Evolutionary conservation across 1,140 invertebrate species (phyloP).

Genomic region (Wasmannia auropunctata): DNA sequence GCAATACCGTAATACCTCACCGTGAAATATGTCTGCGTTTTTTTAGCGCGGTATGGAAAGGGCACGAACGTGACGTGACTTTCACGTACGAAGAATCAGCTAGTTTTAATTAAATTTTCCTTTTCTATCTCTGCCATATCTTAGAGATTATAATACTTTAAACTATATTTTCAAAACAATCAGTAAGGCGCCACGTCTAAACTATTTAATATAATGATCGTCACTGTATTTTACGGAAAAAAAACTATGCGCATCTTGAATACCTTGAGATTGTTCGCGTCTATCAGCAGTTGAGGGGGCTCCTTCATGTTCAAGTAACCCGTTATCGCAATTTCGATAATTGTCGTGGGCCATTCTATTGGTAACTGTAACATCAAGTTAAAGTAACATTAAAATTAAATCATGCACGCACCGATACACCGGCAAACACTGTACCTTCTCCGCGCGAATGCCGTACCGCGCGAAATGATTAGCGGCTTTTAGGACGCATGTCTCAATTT

Average conservation of each 20-base stretch:
- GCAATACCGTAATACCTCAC: background rate
- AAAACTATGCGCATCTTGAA: constrained; percentile 13
- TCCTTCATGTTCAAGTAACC: background rate
- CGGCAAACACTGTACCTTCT: constrained; percentile 74
- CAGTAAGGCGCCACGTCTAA: too few species aligned
- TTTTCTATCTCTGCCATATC: background rate
- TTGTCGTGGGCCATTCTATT: constrained; percentile 12
- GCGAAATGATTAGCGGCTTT: constrained; percentile 84
- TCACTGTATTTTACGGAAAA: background rate
- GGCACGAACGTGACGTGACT: constrained; percentile 8
- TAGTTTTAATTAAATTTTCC: background rate
- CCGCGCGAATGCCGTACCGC: constrained; percentile 74
- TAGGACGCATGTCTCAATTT: constrained; percentile 84
- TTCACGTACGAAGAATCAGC: background rate
- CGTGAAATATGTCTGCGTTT: background rate
- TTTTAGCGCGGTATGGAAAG: background rate
- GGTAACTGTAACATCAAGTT: constrained; percentile 44
- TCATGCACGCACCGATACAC: background rate
- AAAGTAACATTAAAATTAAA: background rate
- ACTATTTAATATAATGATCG: background rate
- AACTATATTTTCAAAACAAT: too few species aligned
- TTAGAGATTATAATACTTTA: too few species aligned
- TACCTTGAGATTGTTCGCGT: constrained; percentile 85
- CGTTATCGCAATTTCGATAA: background rate
- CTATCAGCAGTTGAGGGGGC: constrained; percentile 79